Evolutionary conservation across 2,113 vertebrate species (phyloP), one percentile per base, ranked within the genome.

Genomic region (Cyphomyrus plagiostoma): DNA sequence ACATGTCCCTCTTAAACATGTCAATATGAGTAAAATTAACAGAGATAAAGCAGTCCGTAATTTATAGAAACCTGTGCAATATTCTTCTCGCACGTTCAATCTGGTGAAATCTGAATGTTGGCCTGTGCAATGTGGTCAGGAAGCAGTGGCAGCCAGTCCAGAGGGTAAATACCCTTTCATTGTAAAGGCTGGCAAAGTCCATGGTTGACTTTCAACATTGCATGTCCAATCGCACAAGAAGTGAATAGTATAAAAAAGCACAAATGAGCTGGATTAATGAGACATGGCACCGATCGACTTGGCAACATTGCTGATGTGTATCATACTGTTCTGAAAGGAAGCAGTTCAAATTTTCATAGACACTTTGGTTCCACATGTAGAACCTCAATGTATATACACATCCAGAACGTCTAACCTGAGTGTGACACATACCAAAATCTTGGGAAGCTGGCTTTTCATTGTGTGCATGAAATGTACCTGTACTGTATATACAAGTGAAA

Each of bases 381-480:
- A 50, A 53, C 45, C 35, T 62, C 52, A 58, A 21, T 88, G 21
- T 88, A 88, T 88, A 88, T 83, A 90, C 62, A 90, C 86, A 80
- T 21, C 49, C 19, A 42, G 70, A 49, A 62, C 50, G 10, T 80
- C 26, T 45, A 88, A 74, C 82, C 82, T 48, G 58, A 74, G 84
- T 66, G 83, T 66, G 82, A 93, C 83, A 52, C 88, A 89, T 91
- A 92, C 86, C 92, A 91, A 89, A 93, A 90, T 92, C 92, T 93
- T 93, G 90, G 93, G 92, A 91, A 89, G 92, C 92, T 94, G 93
- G 90, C 93, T 93, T 93, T 94, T 94, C 91, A 92, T 93, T 91
- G 93, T 92, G 92, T 96, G 96, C 96, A 96, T 96, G 95, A 95
- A 94, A 93, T 96, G 94, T 96, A 95, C 95, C 95, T 95, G 93